phyloP scores from a whole-genome alignment of 2,888 invertebrate genomes.

The Seira musarum region DNA sequence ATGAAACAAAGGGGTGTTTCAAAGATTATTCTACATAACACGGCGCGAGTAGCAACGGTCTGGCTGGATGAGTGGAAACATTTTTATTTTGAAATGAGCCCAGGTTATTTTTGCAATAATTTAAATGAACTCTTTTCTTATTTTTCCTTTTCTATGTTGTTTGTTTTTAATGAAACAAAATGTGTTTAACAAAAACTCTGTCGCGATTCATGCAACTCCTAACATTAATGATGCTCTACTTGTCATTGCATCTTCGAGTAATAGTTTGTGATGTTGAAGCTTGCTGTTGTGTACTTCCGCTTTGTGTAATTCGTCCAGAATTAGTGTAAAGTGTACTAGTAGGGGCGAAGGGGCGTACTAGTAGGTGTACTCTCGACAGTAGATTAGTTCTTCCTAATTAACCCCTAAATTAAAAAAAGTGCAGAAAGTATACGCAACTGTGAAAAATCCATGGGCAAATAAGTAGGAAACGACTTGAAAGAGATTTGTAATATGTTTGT shows the following conservation, averaged over 20 bases:
- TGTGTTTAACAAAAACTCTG: no score
- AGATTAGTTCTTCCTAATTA: no score
- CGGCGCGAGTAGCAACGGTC: constrained; percentile 98
- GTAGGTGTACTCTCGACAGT: no score
- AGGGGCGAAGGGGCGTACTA: no score
- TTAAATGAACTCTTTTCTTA: constrained; percentile 25
- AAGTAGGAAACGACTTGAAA: no score
- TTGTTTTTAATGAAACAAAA: constrained; percentile 31
- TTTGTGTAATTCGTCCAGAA: constrained; percentile 12
- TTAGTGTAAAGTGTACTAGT: no score
- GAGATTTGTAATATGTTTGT: no score
- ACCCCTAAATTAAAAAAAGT: no score
- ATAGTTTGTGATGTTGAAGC: constrained; percentile 27
- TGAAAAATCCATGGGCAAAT: no score
- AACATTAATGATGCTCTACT: neutral
- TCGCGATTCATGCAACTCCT: no score
- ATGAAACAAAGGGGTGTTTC: constrained; percentile 81
- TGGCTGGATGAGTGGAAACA: constrained; percentile 99
- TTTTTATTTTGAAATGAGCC: constrained; percentile 99
- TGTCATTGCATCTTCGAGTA: no score
- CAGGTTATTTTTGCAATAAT: constrained; percentile 78
- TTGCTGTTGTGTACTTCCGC: constrained; percentile 40
- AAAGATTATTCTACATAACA: constrained; percentile 97
- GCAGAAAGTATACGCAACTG: no score
- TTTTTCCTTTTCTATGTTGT: constrained; percentile 29